Base-by-base conservation (phyloP, 2,113 vertebrate species). In the Aix galericulata region DNA sequence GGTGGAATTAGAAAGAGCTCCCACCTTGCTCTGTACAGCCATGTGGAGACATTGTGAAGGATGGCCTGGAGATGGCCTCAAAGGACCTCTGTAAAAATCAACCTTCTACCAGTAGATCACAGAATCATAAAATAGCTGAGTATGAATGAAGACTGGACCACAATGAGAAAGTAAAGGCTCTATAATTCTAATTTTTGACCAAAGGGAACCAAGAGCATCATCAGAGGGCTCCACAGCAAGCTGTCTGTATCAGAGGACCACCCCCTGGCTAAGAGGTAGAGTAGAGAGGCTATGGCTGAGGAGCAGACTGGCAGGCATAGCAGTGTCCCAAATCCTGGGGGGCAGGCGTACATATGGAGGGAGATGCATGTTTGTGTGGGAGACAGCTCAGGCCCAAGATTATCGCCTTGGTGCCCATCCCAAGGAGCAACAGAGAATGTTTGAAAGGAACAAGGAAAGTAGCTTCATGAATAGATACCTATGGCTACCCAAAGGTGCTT, bases 1-100 rank as follows among this genome's bases (percentile, higher is more conserved):
- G 72, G 38, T 71, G 48, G 64, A 93, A 94, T 69, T 74, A 91
- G 71, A 86, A 92, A 90, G 56, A 83, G 32, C 46, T 94, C 79
- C 69, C 73, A 67, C 82, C 59, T 80, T 46, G 26, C 71, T 85
- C 0, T 1, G 76, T 46, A 79, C 87, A 89, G 56, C 46, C 34
- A 25, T 0, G 7, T 9, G 73, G 46, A 81, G 25, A 84, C 52
- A 74, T 14, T 60, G 73, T 38, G 52, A 88, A 48, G 3, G 5
- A 74, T 9, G 27, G 53, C 79, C 71, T 76, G 44, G 50, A 66
- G 79, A 69, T 11, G 27, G 86, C 86, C 94, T 91, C 27, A 52
- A 88, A 88, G 32, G 52, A 88, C 59, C 73, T 93, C 59, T 86
- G 55, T 86, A 81, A 88, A 67, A 64, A 77, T 32, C 55, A 90